A percentile compares a stretch with the other conserved stretches of the same genome.
phyloP scores from a whole-genome alignment of 2,888 invertebrate genomes.

The Diaprepes abbreviatus region DNA sequence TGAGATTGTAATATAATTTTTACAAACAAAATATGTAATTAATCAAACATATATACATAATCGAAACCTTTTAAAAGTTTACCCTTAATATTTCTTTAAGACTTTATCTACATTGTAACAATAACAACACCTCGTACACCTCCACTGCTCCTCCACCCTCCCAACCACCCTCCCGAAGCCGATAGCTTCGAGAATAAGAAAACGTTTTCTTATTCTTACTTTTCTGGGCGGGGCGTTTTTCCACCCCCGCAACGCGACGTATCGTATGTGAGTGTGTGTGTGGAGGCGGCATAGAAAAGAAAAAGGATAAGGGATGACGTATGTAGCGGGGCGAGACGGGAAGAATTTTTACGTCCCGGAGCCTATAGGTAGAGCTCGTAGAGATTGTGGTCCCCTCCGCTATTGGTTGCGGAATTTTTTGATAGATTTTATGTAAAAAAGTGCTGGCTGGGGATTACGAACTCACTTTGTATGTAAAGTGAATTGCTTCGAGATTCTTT shows the following conservation, averaged over 20 bases:
- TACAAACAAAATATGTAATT: too few species aligned
- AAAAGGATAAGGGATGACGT: conserved; percentile 53
- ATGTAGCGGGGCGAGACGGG: conserved; percentile 30
- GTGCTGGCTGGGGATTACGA: conserved; percentile 41
- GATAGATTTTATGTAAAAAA: conserved; percentile 49
- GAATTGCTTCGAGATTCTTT: conserved; percentile 34
- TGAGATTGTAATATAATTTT: too few species aligned
- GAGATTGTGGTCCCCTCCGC: conserved; percentile 38
- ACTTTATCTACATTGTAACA: background rate
- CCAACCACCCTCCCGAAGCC: conserved; percentile 17
- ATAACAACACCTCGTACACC: conserved; percentile 18
- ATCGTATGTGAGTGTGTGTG: conserved; percentile 65
- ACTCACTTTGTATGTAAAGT: conserved; percentile 46
- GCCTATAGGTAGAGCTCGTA: conserved; percentile 44
- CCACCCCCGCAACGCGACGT: conserved; percentile 59
- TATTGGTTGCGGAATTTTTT: conserved; percentile 47
- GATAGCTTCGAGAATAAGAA: conserved; percentile 42
- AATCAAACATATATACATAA: too few species aligned
- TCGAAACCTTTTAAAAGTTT: too few species aligned
- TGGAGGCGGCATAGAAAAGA: conserved; percentile 63
- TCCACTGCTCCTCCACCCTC: background rate
- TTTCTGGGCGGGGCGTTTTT: conserved; percentile 47
- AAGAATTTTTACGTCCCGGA: conserved; percentile 32
- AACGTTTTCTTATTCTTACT: conserved; percentile 45
- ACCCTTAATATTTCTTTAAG: background rate